These are phyloP conservation scores for Phylloscopus trochilus DNA, from an alignment of 2,113 vertebrate species.

Conservation along the genomic window DNA sequence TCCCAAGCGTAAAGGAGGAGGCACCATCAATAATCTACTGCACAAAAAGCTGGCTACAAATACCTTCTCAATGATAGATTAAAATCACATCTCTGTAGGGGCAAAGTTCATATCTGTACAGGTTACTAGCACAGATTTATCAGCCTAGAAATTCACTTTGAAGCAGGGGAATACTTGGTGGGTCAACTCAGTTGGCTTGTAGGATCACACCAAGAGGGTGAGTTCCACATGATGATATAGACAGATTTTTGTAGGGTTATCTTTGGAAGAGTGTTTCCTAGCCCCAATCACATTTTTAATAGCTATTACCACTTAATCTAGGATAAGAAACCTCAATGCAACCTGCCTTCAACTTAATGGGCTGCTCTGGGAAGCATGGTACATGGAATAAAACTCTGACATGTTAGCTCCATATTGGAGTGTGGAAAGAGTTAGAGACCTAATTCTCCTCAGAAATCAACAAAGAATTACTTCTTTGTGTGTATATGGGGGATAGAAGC, in stretches of 20 bases:
- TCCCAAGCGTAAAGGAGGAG: slow-evolving; percentile 14
- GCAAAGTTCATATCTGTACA: not conserved
- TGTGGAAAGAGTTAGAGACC: not conserved
- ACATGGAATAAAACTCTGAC: not conserved
- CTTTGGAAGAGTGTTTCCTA: not conserved
- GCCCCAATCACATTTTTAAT: not conserved
- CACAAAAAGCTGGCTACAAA: slow-evolving; percentile 20
- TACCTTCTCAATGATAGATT: not conserved
- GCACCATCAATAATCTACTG: not conserved
- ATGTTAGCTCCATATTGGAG: not conserved
- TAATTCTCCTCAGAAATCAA: not conserved
- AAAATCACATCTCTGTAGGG: not conserved
- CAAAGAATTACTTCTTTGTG: not conserved
- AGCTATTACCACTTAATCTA: not conserved
- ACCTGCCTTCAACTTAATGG: not conserved
- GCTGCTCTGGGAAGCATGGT: not conserved
- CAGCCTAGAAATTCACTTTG: not conserved
- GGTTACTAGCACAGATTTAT: not conserved
- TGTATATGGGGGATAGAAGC: not conserved
- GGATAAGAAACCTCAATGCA: not conserved
- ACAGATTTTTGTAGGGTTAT: not conserved
- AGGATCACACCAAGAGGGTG: not conserved
- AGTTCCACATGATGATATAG: not conserved
- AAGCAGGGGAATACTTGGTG: not conserved
- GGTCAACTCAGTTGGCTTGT: not conserved